A percentile compares a stretch with the other conserved stretches of the same genome.
These are phyloP conservation scores for Zaprionus tsacasi DNA, from an alignment of 1,140 invertebrate species.

Conservation along the genomic window DNA sequence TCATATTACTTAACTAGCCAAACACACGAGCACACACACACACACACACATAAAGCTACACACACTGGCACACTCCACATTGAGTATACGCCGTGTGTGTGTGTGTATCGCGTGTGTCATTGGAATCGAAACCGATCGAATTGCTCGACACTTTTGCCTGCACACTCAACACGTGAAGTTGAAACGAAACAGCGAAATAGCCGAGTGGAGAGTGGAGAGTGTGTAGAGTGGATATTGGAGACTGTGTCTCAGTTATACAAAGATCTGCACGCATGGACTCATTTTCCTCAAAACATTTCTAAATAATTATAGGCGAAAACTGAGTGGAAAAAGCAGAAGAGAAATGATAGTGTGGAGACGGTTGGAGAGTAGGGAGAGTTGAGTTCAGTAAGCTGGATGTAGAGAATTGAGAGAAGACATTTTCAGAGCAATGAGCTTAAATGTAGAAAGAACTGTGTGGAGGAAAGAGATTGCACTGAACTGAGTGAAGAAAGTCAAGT, in stretches of 20 bases:
- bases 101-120: conserved; percentile 26
- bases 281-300: not conserved
- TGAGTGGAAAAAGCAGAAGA: not conserved
- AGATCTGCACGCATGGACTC: not conserved
- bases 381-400: not conserved
- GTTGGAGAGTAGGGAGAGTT: not conserved
- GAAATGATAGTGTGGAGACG: not conserved
- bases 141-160: conserved; percentile 14
- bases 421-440: too few relatives aligned
- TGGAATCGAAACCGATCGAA: conserved; percentile 21
- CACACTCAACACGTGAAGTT: conserved; percentile 11
- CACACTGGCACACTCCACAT: not conserved
- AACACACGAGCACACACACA: conserved; percentile 2
- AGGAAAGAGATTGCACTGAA: not conserved
- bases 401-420: not conserved
- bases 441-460: not conserved
- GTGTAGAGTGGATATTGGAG: not conserved
- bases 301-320: not conserved
- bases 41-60: not conserved
- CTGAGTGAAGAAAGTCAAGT: not conserved
- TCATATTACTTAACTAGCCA: conserved; percentile 61
- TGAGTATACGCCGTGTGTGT: conserved; percentile 10
- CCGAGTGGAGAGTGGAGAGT: not conserved
- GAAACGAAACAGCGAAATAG: not conserved
- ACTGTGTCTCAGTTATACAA: too few relatives aligned